Percentiles rank a stretch among this genome's conserved stretches.
Evolutionary conservation across 2,797 vertebrate species (phyloP).

Genomic region (Spea hammondii): DNA sequence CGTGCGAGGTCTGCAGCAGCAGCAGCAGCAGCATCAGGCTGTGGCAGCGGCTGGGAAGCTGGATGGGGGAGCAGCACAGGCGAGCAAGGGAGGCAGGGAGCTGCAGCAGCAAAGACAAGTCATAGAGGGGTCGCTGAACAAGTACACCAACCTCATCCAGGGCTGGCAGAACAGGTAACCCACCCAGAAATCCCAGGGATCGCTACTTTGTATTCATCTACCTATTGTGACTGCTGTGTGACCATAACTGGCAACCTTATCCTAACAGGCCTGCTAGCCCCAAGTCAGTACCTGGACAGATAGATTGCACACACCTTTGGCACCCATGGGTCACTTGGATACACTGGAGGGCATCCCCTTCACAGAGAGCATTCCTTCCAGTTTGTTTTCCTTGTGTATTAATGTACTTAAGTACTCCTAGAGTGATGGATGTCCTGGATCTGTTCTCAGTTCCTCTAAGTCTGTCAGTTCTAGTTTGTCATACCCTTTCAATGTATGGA

Average conservation of each 20-base stretch:
- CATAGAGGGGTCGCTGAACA: conserved; percentile 90
- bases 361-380: no score
- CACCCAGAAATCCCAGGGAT: background rate
- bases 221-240: background rate
- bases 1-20: conserved; percentile 57
- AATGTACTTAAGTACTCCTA: no score
- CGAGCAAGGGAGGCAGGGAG: conserved; percentile 58
- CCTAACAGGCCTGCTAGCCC: background rate
- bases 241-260: background rate
- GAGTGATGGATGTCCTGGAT: no score
- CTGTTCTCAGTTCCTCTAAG: no score
- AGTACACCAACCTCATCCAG: conserved; percentile 96
- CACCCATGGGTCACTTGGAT: no score
- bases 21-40: conserved; percentile 58
- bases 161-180: conserved; percentile 96
- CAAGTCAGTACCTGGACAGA: no score
- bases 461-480: no score
- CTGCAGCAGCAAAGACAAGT: conserved; percentile 66
- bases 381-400: no score
- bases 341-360: no score
- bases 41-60: conserved; percentile 53
- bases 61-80: conserved; percentile 33
- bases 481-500: no score
- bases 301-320: no score
- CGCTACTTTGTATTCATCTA: no score